These are phyloP conservation scores for Cephalotes varians DNA, from an alignment of 2,888 invertebrate genomes.

Conservation along the genomic window DNA sequence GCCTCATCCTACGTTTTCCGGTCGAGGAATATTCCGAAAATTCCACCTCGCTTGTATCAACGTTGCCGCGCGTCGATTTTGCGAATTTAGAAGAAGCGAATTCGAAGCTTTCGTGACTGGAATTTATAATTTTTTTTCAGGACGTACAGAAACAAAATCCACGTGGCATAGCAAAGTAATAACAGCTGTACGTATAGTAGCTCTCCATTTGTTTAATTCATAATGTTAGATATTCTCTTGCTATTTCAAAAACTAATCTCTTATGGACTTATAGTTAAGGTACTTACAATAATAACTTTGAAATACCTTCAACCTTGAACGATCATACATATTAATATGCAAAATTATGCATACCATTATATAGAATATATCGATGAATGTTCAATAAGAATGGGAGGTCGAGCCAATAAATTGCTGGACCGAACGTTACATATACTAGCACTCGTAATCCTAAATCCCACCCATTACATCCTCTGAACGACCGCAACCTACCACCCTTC, in stretches of 20 bases:
- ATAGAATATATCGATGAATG: slow-evolving; percentile 24
- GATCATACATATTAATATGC: slow-evolving; percentile 15
- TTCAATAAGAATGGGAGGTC: slow-evolving; percentile 27
- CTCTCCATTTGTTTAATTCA: neutral
- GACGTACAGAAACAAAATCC: neutral
- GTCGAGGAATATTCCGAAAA: slow-evolving; percentile 50
- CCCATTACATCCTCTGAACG: slow-evolving; percentile 76
- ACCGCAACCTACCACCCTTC: slow-evolving; percentile 69
- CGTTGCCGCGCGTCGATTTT: slow-evolving; percentile 28
- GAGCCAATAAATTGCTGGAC: slow-evolving; percentile 73
- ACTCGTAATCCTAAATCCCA: slow-evolving; percentile 74
- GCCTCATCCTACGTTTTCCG: slow-evolving; percentile 58
- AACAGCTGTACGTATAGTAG: neutral
- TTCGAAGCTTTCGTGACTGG: slow-evolving; percentile 25
- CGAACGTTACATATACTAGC: slow-evolving; percentile 74
- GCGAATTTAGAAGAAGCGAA: slow-evolving; percentile 48
- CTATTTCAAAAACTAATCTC: neutral
- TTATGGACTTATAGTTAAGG: neutral
- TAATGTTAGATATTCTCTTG: neutral
- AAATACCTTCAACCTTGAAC: slow-evolving; percentile 8
- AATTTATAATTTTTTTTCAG: slow-evolving; percentile 40
- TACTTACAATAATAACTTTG: neutral
- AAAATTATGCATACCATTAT: slow-evolving; percentile 18
- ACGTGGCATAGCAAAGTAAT: neutral
- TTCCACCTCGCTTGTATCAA: slow-evolving; percentile 49